Evolutionary conservation across 53 echinoderm and acorn worm genomes (phyloP).

Genomic region (Henricia sp.): DNA sequence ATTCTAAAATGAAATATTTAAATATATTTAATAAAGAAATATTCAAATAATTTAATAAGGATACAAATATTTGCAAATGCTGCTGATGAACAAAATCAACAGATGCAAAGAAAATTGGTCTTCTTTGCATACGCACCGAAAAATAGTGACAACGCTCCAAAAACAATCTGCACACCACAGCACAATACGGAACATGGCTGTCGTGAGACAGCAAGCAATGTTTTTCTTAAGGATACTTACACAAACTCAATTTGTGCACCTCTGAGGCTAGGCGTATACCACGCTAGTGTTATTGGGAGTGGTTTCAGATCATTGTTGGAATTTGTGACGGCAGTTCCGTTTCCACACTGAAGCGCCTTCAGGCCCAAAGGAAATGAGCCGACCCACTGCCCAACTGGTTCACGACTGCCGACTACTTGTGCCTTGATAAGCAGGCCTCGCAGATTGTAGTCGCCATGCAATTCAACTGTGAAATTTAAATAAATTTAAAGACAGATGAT

Average conservation of each 20-base stretch:
- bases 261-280: constrained; percentile 18
- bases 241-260: constrained; percentile 32
- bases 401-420: constrained; percentile 10
- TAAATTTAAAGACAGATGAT: neutral
- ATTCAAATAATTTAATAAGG: too few species aligned
- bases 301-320: constrained; percentile 19
- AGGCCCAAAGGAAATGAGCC: constrained; percentile 14
- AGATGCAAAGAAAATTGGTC: too few species aligned
- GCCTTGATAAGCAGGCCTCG: constrained; percentile 43
- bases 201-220: too few species aligned
- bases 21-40: too few species aligned
- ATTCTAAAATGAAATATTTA: too few species aligned
- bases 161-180: too few species aligned
- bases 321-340: constrained; percentile 36
- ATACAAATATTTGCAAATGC: too few species aligned
- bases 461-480: constrained; percentile 26
- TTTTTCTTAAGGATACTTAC: too few species aligned
- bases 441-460: neutral
- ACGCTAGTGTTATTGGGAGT: constrained; percentile 32
- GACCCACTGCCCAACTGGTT: constrained; percentile 35
- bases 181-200: too few species aligned
- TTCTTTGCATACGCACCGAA: too few species aligned
- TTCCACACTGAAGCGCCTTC: constrained; percentile 10
- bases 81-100: too few species aligned
- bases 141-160: too few species aligned